Evolutionary conservation across 2,888 invertebrate species (phyloP), one percentile per base, ranked within the genome.

Genomic region (Himalopsyche kuldschensis): DNA sequence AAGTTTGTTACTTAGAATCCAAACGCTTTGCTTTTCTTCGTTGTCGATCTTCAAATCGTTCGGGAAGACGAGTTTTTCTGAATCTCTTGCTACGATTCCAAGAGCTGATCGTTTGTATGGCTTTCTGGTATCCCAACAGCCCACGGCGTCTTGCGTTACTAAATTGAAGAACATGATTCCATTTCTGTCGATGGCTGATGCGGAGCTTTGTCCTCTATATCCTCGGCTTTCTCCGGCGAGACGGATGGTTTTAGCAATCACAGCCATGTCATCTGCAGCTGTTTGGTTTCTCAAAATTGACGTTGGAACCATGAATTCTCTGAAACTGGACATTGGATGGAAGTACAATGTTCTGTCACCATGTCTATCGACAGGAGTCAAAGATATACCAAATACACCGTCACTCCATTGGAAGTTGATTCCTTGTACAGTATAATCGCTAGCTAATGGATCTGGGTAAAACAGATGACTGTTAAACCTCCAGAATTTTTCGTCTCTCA

Each of bases 321-420:
- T 92, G 87, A 94, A 95, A 88, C 96, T 96, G 0, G 97, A 95
- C 94, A 97, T 94, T 0, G 97, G 94, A 89, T 97, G 96, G 88
- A 96, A 97, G 88, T 94, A 96, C 31, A 97, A 88, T 3, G 94
- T 91, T 79, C 95, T 91, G 78, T 96, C 95, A 27, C 90, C 88
- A 20, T 89, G 88, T 80, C 90, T 88, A 2, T 90, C 88, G 86
- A 90, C 88, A 3, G 94, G 94, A n/a, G 94, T 93, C 75, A 96
- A 88, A 0, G 96, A 94, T 87, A 96, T 89, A 0, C 96, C 96
- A 87, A 96, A 96, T 30, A 96, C 92, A 0, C 96, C 96, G 88
- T 96, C 96, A 8, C 95, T 91, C 96, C 96, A 97, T 87, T 96
- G 95, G 88, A 96, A 97, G 86, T 95, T 94, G 0, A 96, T 88